phyloP scores from a whole-genome alignment of 2,113 vertebrate genomes.

The Thamnaconus septentrionalis region DNA sequence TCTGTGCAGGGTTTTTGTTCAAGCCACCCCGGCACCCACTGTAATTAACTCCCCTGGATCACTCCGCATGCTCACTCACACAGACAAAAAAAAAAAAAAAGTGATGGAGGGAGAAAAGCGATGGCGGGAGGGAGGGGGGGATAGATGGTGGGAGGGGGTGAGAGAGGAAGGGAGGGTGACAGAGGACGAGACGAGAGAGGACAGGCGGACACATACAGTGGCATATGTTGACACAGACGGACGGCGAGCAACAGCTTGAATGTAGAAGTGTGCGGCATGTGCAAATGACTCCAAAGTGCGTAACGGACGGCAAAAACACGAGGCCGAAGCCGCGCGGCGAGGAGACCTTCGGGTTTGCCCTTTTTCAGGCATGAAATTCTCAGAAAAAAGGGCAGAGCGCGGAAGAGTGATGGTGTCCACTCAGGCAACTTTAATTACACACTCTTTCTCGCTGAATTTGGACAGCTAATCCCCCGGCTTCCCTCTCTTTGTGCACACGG shows the following conservation, averaged over 20 bases:
- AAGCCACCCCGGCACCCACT: constrained; percentile 72
- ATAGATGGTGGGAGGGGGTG: constrained; percentile 12
- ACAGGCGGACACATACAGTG: constrained; percentile 36
- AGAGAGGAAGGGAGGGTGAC: constrained; percentile 11
- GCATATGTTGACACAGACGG: constrained; percentile 45
- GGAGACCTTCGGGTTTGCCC: constrained; percentile 16
- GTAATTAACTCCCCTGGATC: constrained; percentile 80
- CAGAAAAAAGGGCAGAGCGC: constrained; percentile 20
- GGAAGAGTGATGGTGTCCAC: constrained; percentile 31
- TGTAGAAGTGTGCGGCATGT: constrained; percentile 16
- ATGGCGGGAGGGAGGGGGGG: constrained; percentile 8
- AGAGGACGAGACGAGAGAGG: constrained; percentile 7
- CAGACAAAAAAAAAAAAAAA: constrained; percentile 48
- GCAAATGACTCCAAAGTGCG: constrained; percentile 22
- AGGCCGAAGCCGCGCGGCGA: background rate
- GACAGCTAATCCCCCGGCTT: constrained; percentile 62
- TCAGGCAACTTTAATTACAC: constrained; percentile 56
- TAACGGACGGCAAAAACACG: constrained; percentile 4
- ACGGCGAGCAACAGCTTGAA: constrained; percentile 26
- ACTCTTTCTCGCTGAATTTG: constrained; percentile 54
- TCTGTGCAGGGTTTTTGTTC: constrained; percentile 80
- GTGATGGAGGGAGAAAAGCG: constrained; percentile 30
- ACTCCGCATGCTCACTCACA: constrained; percentile 73
- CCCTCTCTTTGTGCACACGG: constrained; percentile 50
- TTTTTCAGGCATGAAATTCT: constrained; percentile 38